Conservation (phyloP, 2,888 invertebrate genomes). For the Sussaba pulchella region DNA sequence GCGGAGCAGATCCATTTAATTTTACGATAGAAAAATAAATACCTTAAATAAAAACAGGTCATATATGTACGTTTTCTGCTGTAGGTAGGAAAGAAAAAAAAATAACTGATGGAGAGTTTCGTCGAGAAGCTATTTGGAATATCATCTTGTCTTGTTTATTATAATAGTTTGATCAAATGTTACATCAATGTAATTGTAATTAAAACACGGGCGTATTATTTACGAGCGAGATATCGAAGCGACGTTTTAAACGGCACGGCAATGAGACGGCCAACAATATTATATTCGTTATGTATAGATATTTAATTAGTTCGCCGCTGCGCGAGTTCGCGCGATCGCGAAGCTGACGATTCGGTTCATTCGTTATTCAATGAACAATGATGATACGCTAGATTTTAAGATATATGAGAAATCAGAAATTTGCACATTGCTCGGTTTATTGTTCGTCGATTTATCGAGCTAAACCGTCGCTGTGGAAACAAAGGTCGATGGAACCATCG, state of each 20-base stretch:
- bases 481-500: no score
- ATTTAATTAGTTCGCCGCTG: constrained; percentile 40
- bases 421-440: not conserved
- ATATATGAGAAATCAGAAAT: constrained; percentile 34
- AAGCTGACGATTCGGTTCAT: constrained; percentile 21
- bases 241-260: constrained; percentile 42
- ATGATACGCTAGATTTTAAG: constrained; percentile 55
- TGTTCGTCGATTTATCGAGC: no score
- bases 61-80: not conserved
- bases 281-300: constrained; percentile 58
- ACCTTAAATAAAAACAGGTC: no score
- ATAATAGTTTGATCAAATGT: constrained; percentile 38
- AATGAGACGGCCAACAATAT: constrained; percentile 51
- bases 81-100: constrained; percentile 28
- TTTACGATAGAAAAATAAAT: no score
- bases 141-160: constrained; percentile 52
- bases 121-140: constrained; percentile 30
- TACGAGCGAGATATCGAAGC: constrained; percentile 45
- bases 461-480: no score
- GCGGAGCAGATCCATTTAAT: not conserved
- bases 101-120: not conserved
- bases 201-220: constrained; percentile 47
- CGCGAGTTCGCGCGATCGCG: constrained; percentile 31
- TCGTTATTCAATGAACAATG: constrained; percentile 48
- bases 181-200: constrained; percentile 52